phyloP scores from a whole-genome alignment of 2,797 vertebrate genomes.

The Tangara arthus region DNA sequence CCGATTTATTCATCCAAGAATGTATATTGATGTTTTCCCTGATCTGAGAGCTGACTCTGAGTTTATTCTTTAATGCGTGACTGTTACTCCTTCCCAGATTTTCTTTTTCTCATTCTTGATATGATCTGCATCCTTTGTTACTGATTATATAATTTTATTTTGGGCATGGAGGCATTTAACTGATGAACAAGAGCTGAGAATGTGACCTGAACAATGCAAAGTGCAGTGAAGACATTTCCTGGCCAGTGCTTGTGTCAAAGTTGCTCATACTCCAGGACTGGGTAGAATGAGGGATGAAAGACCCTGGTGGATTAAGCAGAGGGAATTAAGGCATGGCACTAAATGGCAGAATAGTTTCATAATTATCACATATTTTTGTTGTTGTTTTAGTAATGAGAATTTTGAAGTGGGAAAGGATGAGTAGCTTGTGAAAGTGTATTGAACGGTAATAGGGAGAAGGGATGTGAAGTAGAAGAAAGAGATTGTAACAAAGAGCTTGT shows the following conservation, averaged over 20 bases:
- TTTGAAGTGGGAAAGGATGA: background rate
- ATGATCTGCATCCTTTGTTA: background rate
- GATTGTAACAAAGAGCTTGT: background rate
- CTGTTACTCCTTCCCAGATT: background rate
- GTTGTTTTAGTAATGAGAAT: background rate
- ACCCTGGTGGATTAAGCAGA: fast-evolving
- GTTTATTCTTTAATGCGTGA: background rate
- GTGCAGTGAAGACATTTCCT: background rate
- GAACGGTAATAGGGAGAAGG: background rate
- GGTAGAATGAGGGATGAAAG: background rate
- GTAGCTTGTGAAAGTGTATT: background rate
- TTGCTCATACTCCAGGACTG: background rate
- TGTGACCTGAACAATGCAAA: background rate
- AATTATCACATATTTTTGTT: background rate
- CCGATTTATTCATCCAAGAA: background rate
- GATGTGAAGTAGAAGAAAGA: background rate
- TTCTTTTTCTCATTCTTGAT: background rate
- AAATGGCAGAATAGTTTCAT: background rate
- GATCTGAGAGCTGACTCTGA: background rate
- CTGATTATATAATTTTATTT: background rate
- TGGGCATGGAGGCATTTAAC: background rate
- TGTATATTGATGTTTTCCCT: background rate
- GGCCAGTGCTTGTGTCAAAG: background rate
- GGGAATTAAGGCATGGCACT: background rate
- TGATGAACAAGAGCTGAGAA: background rate